Evolutionary conservation across 2,113 vertebrate genomes (phyloP), one percentile per base, ranked within the genome.

Genomic region (Fregetta grallaria): DNA sequence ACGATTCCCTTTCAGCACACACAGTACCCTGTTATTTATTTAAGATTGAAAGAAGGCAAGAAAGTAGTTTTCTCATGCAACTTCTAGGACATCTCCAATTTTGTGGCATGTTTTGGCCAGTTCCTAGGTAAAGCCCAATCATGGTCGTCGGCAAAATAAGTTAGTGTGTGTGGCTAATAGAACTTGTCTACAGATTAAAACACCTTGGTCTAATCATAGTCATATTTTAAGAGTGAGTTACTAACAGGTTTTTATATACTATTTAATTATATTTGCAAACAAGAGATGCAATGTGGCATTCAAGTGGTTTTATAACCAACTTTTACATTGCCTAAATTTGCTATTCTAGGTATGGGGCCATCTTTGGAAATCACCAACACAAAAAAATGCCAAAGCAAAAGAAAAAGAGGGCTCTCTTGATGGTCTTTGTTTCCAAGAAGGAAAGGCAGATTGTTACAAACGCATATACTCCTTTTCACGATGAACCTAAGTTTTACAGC

Each of bases 1-100:
- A 98, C 3, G 45, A 70, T 94, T 97, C 25, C 50, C 79, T 98
- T 98, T 98, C 98, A 97, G 89, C 97, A 97, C 96, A 96, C n/a
- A 90, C 65, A 95, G 93, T 95, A 93, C 94, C 92, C 91, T 97
- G 56, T 84, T 98, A 93, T 97, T 98, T 98, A 97, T 97, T 98
- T 96, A 95, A 98, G 86, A 96, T 93, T 95, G 92, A 97, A 97
- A 97, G 96, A 97, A 96, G 73, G 91, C 86, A 97, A 97, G 85
- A 94, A 97, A 98, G 86, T 68, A 94, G 95, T 97, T 97, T 98
- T 98, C 96, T 97, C 97, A 92, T 87, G 94, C 88, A 97, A 7
- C 86, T 98, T 95, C 90, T 88, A 97, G 92, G 93, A 86, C 61
- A 90, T 83, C 66, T 97, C 96, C 97, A 97, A 85, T 84, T 97